Evolutionary conservation across 2,797 vertebrate genomes (phyloP).

Genomic region (Dromococcyx pavoninus): DNA sequence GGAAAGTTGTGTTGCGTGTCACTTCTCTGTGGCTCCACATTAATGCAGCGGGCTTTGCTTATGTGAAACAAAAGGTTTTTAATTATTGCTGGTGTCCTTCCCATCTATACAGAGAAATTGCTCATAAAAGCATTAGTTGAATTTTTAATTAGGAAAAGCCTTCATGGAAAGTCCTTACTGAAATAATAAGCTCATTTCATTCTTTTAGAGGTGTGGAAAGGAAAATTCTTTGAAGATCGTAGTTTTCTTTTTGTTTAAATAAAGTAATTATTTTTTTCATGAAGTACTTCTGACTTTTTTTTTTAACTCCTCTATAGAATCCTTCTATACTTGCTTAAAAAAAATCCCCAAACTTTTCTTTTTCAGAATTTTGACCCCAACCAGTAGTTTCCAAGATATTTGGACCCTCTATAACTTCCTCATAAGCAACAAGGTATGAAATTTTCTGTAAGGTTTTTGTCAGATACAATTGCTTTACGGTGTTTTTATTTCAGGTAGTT

Average conservation of each 20-base stretch:
- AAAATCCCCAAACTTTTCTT: background rate
- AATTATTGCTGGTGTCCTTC: background rate
- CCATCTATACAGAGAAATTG: background rate
- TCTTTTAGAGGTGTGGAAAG: background rate
- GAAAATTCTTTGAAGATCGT: background rate
- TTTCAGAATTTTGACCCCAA: constrained; percentile 79
- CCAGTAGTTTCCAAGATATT: constrained; percentile 79
- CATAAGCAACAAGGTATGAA: constrained; percentile 77
- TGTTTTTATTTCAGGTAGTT: background rate
- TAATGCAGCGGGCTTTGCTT: background rate
- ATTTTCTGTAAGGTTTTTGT: background rate
- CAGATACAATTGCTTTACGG: background rate
- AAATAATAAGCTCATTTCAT: constrained; percentile 24
- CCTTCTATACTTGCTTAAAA: background rate
- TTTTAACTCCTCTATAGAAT: background rate
- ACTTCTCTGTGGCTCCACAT: background rate
- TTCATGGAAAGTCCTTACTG: background rate
- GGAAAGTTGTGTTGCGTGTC: background rate
- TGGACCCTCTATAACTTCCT: constrained; percentile 81
- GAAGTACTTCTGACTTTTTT: background rate
- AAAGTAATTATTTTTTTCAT: background rate
- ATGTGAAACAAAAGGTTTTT: background rate
- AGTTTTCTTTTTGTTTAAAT: background rate
- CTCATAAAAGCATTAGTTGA: background rate
- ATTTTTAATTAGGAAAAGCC: constrained; percentile 42